Conservation (phyloP, 2,888 invertebrate genomes). For the Tetramorium bicarinatum region DNA sequence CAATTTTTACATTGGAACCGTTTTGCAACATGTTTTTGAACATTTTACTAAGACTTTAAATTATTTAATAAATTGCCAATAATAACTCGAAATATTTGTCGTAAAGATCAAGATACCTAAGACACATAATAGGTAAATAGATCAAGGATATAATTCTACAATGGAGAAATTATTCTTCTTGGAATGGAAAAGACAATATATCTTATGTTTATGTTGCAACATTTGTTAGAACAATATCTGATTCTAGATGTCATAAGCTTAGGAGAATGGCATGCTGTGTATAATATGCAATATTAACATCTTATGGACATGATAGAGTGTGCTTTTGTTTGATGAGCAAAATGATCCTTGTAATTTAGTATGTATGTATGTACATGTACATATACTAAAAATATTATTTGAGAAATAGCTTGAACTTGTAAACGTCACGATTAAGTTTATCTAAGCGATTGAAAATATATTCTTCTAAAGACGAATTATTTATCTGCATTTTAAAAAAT, state of each 20-base stretch:
- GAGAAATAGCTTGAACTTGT: conserved; percentile 12
- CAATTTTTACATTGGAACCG: background rate
- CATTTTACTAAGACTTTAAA: background rate
- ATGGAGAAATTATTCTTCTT: background rate
- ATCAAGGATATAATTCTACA: background rate
- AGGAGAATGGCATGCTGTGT: conserved; percentile 60
- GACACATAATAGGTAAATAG: background rate
- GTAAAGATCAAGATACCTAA: background rate
- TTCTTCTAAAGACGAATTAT: background rate
- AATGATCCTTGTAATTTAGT: background rate
- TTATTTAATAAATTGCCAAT: background rate
- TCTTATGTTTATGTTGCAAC: conserved; percentile 29
- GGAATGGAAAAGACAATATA: background rate
- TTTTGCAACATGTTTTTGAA: conserved; percentile 19
- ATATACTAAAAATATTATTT: background rate
- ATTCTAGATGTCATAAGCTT: conserved; percentile 14
- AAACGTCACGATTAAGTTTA: conserved; percentile 49
- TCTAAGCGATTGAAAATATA: conserved; percentile 60
- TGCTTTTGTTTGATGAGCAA: conserved; percentile 27
- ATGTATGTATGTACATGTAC: background rate
- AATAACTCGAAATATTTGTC: background rate
- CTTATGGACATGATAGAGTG: conserved; percentile 33
- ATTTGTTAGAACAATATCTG: conserved; percentile 12
- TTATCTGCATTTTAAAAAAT: background rate
- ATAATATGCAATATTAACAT: conserved; percentile 47